Percentiles rank a stretch among this genome's conserved stretches.
These are phyloP conservation scores for Sarcophaga subvicina DNA, from an alignment of 2,888 invertebrate genomes.

Conservation along the genomic window DNA sequence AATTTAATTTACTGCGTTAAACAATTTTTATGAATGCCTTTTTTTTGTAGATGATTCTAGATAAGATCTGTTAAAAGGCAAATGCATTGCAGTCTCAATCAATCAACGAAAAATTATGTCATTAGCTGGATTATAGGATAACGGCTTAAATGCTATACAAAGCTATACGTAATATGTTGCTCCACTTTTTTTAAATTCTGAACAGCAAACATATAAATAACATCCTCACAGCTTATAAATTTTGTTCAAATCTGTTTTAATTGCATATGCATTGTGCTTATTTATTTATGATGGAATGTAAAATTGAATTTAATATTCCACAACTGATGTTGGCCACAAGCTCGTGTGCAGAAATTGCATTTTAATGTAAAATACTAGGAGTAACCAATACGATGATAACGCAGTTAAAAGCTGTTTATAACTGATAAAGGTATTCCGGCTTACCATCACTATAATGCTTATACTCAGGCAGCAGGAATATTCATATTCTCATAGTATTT, in stretches of 20 bases:
- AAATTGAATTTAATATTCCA: conserved; percentile 29
- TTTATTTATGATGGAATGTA: conserved; percentile 6
- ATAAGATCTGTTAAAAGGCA: too few species aligned
- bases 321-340: conserved; percentile 9
- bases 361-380: conserved; percentile 13
- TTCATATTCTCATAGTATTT: background rate
- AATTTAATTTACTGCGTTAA: too few species aligned
- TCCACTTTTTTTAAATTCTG: too few species aligned
- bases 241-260: conserved; percentile 3
- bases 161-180: too few species aligned
- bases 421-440: background rate
- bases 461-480: background rate
- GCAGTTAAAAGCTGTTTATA: background rate
- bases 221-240: background rate
- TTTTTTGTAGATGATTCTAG: too few species aligned
- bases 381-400: conserved; percentile 1
- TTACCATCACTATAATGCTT: background rate
- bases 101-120: too few species aligned
- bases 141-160: too few species aligned
- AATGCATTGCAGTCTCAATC: too few species aligned
- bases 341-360: conserved; percentile 12
- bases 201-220: background rate
- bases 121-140: too few species aligned
- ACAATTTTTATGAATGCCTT: too few species aligned
- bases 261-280: conserved; percentile 22